phyloP scores from a whole-genome alignment of 2,113 vertebrate genomes.

The western clawed frog (Xenopus tropicalis) region UCB_Xtro_10.0 CM004447.2:70203001-70203500 shows the following conservation, averaged over 20 bases:
- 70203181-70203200: conserved; percentile 17
- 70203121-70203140: conserved; percentile 29
- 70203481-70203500: too few relatives aligned
- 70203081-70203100: conserved; percentile 51
- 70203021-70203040: conserved; percentile 29
- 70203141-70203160: conserved; percentile 23
- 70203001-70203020: too few relatives aligned
- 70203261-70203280: conserved; percentile 14
- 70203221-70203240: conserved; percentile 3
- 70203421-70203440: too few relatives aligned
- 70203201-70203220: conserved; percentile 2
- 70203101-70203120: conserved; percentile 47
- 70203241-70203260: not conserved
- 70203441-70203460: too few relatives aligned
- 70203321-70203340: too few relatives aligned
- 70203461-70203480: too few relatives aligned
- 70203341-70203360: too few relatives aligned
- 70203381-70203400: too few relatives aligned
- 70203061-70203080: conserved; percentile 39
- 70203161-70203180: conserved; percentile 30
- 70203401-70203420: too few relatives aligned
- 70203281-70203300: not conserved
- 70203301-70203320: too few relatives aligned
- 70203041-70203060: conserved; percentile 46
- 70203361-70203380: too few relatives aligned